A percentile compares a stretch with the other conserved stretches of the same genome.
These are phyloP conservation scores for Nemapogon koenigi DNA, from an alignment of 2,888 invertebrate genomes.

Conservation along the genomic window DNA sequence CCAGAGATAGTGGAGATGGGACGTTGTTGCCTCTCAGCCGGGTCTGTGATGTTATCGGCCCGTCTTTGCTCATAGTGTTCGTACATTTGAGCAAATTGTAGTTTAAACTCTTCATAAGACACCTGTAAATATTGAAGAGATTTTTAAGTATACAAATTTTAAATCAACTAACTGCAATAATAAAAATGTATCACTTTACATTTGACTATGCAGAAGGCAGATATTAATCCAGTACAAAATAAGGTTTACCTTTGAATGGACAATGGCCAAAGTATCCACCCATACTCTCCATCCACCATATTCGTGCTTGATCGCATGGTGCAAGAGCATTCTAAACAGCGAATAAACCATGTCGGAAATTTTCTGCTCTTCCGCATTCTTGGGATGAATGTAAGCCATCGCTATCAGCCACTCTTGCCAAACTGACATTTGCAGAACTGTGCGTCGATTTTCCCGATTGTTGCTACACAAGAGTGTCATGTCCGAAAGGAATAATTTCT, in stretches of 20 bases:
- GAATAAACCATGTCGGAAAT: conserved; percentile 98
- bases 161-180: neutral
- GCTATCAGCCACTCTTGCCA: conserved; percentile 99
- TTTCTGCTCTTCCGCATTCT: conserved; percentile 93
- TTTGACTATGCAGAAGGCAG: conserved; percentile 6
- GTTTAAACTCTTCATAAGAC: conserved; percentile 96
- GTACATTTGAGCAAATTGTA: conserved; percentile 97
- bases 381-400: conserved; percentile 97
- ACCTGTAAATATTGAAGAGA: conserved; percentile 65
- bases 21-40: conserved; percentile 87
- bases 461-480: conserved; percentile 98
- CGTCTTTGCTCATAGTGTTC: conserved; percentile 94
- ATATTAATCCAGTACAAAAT: conserved; percentile 10
- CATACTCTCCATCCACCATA: conserved; percentile 99
- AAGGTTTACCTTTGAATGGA: conserved; percentile 96
- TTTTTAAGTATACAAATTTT: neutral
- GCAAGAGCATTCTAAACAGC: conserved; percentile 94
- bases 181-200: neutral
- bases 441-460: conserved; percentile 95
- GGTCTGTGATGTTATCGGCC: conserved; percentile 94
- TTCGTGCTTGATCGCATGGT: conserved; percentile 98
- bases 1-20: conserved; percentile 97
- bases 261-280: conserved; percentile 99
- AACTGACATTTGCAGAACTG: conserved; percentile 99
- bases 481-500: conserved; percentile 95